Evolutionary conservation across 2,797 vertebrate genomes (phyloP).

Genomic region (Hyperoplus lanceolatus): DNA sequence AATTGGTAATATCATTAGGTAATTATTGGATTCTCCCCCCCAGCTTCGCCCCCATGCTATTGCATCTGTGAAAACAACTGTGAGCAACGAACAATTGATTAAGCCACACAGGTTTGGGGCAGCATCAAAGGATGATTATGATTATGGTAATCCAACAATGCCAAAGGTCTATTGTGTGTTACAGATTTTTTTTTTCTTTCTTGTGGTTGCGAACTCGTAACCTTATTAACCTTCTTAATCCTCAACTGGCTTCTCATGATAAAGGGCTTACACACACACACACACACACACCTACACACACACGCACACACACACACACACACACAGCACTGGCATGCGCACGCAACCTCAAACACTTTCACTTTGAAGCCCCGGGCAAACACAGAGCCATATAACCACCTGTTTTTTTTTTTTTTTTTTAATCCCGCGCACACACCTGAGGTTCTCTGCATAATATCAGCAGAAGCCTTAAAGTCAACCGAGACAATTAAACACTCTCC

Average conservation of each 20-base stretch:
- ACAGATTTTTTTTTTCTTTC: slow-evolving; percentile 58
- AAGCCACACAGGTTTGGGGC: slow-evolving; percentile 58
- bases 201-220: slow-evolving; percentile 72
- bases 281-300: slow-evolving; percentile 38
- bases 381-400: slow-evolving; percentile 66
- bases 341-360: slow-evolving; percentile 48
- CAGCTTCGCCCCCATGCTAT: slow-evolving; percentile 33
- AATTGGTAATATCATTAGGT: slow-evolving; percentile 76
- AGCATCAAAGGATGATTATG: slow-evolving; percentile 61
- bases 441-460: slow-evolving; percentile 68
- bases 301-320: slow-evolving; percentile 55
- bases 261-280: slow-evolving; percentile 77
- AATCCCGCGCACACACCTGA: slow-evolving; percentile 72
- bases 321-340: slow-evolving; percentile 19
- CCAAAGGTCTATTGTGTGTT: slow-evolving; percentile 70
- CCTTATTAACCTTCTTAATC: slow-evolving; percentile 85
- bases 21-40: slow-evolving; percentile 71
- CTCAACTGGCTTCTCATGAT: slow-evolving; percentile 75
- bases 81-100: slow-evolving; percentile 70
- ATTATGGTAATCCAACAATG: slow-evolving; percentile 82
- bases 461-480: slow-evolving; percentile 71
- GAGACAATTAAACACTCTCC: slow-evolving; percentile 75
- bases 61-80: slow-evolving; percentile 56
- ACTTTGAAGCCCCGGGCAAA: slow-evolving; percentile 67
- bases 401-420: slow-evolving; percentile 39